Base-by-base conservation (phyloP, 2,888 invertebrate genomes). In the Drosophila meridionalis region DNA sequence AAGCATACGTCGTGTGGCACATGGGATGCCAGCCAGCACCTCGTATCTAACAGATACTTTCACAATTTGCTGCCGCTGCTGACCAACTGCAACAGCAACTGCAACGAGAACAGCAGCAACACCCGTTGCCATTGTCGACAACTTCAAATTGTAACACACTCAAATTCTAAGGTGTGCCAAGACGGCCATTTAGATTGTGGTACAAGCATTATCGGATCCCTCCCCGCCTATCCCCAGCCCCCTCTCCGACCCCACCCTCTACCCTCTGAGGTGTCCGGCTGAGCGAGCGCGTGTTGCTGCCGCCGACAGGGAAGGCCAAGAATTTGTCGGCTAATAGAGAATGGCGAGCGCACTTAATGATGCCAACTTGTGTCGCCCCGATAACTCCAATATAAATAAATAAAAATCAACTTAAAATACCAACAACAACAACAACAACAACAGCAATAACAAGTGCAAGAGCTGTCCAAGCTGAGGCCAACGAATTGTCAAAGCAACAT, bases 1-100 rank as follows among this genome's bases (percentile, higher is more conserved):
- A 87, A 87, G 87, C 87, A 87, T 90, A 88, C 90, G 90, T 81
- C 83, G 88, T 88, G 90, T 90, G 87, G 87, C 89, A 84, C 89
- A 90, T 86, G 83, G 84, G 89, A 89, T 89, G 89, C 88, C 50
- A 69, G 71, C 64, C 71, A 80, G 69, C 68, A 70, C 67, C 79
- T 73, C 69, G 83, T 76, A 68, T 68, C 72, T 65, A 74, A 76
- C 64, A 83, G 87, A 83, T 88, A 87, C 87, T 87, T 87, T 87
- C 90, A 87, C 87, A 87, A 87, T 87, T 90, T 72, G 76, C 87
- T 71, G 87, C 73, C 2, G 45, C 34, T 56, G 56, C 40, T 42
- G 56, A 69, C 26, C 68, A 62, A n/a, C 65, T 63, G 20, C 62
- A 73, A n/a, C 64, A 43, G 7, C 68, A 73, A n/a, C 64, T 40